phyloP scores from a whole-genome alignment of 2,113 vertebrate genomes.

The Melospiza melodia region DNA sequence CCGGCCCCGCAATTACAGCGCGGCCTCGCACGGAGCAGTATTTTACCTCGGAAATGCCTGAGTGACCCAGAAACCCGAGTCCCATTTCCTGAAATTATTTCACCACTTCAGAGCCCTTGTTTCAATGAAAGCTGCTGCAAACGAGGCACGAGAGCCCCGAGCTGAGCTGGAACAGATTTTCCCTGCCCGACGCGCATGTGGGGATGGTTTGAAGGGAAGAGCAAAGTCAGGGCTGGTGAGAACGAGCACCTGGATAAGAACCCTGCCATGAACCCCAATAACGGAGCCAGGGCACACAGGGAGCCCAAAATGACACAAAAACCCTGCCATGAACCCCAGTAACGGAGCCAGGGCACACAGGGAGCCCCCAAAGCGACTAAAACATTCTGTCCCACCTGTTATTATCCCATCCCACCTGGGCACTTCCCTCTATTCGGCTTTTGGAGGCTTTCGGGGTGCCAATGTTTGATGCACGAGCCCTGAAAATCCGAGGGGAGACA shows the following conservation, averaged over 20 bases:
- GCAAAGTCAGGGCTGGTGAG: neutral
- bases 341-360: too few species aligned
- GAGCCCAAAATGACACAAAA: too few species aligned
- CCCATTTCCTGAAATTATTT: constrained; percentile 45
- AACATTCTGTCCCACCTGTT: neutral
- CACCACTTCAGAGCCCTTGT: neutral
- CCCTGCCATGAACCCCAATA: neutral
- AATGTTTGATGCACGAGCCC: neutral
- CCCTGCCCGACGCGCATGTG: rapidly evolving
- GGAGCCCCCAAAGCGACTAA: neutral
- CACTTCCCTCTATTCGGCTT: neutral
- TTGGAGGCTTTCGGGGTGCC: neutral
- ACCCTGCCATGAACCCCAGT: neutral
- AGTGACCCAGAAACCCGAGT: constrained; percentile 7
- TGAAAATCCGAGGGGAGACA: neutral
- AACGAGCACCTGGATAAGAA: neutral
- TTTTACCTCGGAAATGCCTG: constrained; percentile 23
- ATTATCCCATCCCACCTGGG: neutral
- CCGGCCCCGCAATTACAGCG: neutral
- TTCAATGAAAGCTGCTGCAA: neutral
- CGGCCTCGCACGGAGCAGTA: neutral
- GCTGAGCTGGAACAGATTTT: neutral
- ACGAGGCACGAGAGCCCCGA: neutral
- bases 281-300: neutral
- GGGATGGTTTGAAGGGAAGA: neutral